A percentile compares a stretch with the other conserved stretches of the same genome.
phyloP scores from a whole-genome alignment of 2,797 vertebrate genomes.

The Microcaecilia unicolor region DNA sequence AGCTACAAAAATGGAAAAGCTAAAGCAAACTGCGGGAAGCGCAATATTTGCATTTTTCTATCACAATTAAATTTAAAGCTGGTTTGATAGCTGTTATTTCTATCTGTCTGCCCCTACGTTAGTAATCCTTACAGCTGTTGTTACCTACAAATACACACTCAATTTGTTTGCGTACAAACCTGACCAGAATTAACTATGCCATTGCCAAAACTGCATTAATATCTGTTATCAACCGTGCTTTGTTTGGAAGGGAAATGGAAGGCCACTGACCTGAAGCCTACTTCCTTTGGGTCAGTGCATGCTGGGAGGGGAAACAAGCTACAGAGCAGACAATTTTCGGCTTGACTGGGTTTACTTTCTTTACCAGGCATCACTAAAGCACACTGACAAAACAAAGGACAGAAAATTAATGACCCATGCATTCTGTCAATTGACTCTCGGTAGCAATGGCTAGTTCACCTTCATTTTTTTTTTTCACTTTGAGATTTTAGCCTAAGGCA shows the following conservation, averaged over 20 bases:
- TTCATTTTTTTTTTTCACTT: constrained; percentile 34
- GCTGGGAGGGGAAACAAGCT: constrained; percentile 78
- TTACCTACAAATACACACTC: constrained; percentile 15
- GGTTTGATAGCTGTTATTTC: no score
- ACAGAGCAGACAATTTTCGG: constrained; percentile 99
- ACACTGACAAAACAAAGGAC: constrained; percentile 99
- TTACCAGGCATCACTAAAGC: constrained; percentile 87
- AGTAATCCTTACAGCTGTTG: no score
- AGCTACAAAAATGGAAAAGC: no score
- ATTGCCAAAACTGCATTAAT: constrained; percentile 44
- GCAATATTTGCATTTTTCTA: no score
- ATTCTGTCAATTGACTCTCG: constrained; percentile 87
- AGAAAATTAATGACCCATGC: constrained; percentile 98
- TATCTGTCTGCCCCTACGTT: no score
- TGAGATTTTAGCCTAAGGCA: constrained; percentile 65
- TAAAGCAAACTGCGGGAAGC: no score
- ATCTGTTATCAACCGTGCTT: constrained; percentile 67
- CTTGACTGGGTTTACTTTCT: constrained; percentile 98
- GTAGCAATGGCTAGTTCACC: constrained; percentile 74
- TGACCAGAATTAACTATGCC: constrained; percentile 32
- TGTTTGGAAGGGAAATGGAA: constrained; percentile 59
- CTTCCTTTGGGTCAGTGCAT: constrained; percentile 67
- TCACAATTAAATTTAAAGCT: no score
- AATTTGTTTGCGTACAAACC: constrained; percentile 41
- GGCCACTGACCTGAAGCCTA: constrained; percentile 46